Evolutionary conservation across 2,888 invertebrate species (phyloP), one percentile per base, ranked within the genome.

Genomic region (Ormia ochracea): DNA sequence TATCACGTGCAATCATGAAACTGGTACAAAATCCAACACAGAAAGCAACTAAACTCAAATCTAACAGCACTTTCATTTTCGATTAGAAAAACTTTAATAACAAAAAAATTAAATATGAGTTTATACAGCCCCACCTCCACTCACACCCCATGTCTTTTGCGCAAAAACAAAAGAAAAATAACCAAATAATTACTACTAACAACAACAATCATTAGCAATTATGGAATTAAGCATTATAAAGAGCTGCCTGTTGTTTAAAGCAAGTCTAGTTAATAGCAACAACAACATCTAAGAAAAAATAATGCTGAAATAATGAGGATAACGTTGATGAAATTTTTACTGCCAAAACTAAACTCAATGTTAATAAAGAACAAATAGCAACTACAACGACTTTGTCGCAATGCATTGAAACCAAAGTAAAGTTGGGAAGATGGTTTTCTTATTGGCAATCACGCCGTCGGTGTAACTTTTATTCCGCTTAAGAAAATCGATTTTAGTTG

Each of bases 1-100:
- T 82, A 84, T 82, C 81, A 84, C 83, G 84, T 84, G 83, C 83
- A 84, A 83, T 82, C 84, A 83, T 84, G 83, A 83, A 84, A 83
- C 83, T 84, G 84, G 83, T 83, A 84, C 83, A 84, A 83, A 81
- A 84, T 78, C 81, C 73, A 79, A 78, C 78, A 82, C 79, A 70
- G 70, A 73, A 81, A 74, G 68, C 61, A 78, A 69, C 70, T 52
- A 68, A 68, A 59, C 38, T 70, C 50, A n/a, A 58, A 70, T 54
- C 63, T 26, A 50, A 56, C 56, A 74, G 38, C 77, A 82, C 82
- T 83, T 83, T 83, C 83, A 59, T 83, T 83, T 83, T 83, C 81
- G 45, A 74, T 82, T 58, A 81, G 72, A 69, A 81, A 77, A 76
- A 74, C 59, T 52, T n/a, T 19, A 26, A 2, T 1, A 52, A 61